Evolutionary conservation across 2,113 vertebrate genomes (phyloP).

Genomic region (Siniperca chuatsi): DNA sequence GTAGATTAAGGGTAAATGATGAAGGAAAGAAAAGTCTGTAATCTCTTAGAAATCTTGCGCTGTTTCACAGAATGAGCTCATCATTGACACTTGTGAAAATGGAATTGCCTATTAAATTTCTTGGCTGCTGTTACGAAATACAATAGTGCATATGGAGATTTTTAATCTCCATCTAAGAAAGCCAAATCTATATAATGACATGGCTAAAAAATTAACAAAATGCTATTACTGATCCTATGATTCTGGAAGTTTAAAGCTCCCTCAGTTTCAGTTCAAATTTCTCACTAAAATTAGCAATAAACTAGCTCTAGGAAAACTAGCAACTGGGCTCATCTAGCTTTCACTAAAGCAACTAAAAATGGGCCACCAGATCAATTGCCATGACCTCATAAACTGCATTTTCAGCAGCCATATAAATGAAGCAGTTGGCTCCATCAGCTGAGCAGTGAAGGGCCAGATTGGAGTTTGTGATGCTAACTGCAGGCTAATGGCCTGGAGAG

Average conservation of each 20-base stretch:
- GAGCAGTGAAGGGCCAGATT: constrained; percentile 53
- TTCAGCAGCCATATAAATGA: constrained; percentile 35
- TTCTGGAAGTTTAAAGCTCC: background rate
- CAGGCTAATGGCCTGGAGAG: constrained; percentile 73
- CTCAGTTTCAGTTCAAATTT: background rate
- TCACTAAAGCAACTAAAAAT: background rate
- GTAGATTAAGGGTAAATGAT: background rate
- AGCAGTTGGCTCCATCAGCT: constrained; percentile 40
- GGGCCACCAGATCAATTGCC: background rate
- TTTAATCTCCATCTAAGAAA: background rate
- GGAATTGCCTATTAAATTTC: background rate
- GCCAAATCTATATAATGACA: background rate
- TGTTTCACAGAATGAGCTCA: constrained; percentile 2
- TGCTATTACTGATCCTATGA: no score
- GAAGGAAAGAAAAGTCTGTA: background rate
- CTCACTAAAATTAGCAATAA: background rate
- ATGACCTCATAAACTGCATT: constrained; percentile 28
- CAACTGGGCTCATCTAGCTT: background rate
- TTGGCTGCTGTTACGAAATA: background rate
- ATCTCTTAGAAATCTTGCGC: background rate
- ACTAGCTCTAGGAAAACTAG: background rate
- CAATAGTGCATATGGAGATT: background rate
- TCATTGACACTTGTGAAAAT: background rate
- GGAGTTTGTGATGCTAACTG: constrained; percentile 69
- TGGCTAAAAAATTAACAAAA: background rate